Base-by-base conservation (phyloP, 2,888 invertebrate genomes). In the Charanyca ferruginea region DNA sequence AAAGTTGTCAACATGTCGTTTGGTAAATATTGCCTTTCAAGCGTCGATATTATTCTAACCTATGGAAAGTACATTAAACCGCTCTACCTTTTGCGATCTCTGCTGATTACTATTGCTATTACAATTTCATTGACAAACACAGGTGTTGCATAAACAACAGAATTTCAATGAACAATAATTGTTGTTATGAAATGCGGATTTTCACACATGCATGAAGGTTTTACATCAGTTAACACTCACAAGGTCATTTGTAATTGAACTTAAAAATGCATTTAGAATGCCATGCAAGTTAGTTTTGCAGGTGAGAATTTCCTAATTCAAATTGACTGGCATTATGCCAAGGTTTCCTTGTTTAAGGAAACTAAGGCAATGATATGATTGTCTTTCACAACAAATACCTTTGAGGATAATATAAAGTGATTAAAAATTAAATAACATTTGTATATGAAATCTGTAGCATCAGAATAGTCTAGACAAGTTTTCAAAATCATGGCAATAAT, bases 251-350 rank as follows among this genome's bases (percentile, higher is more conserved):
- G 16, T 13, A 20, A 23, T n/a, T n/a, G 16, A 18, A 13, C 2
- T 42, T 45, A 20, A 25, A 58, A 67, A 57, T 60, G 52, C 44
- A 62, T 48, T 57, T n/a, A 20, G 13, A 38, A 28, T 4, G 38
- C 38, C 13, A 55, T 38, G 23, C 28, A 54, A 49, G 16, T 58
- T 35, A 41, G 16, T n/a, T 48, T 59, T n/a, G 23, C 77, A 73
- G 77, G 51, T 73, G 72, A 58, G 45, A 45, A 71, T 77, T 49
- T 38, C 60, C 52, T 23, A 1, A 35, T 28, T 18, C 38, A 22
- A 41, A 5, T 47, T 16, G 0, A 41, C 32, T 71, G 65, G 73
- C 54, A 9, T 0, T 13, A 8, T n/a, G 65, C 54, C 73, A 71
- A 18, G 8, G 9, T 61, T 61, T 41, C 28, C 23, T 58, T 38